Evolutionary conservation across 2,888 invertebrate species (phyloP).

Genomic region (Dusona sp.): DNA sequence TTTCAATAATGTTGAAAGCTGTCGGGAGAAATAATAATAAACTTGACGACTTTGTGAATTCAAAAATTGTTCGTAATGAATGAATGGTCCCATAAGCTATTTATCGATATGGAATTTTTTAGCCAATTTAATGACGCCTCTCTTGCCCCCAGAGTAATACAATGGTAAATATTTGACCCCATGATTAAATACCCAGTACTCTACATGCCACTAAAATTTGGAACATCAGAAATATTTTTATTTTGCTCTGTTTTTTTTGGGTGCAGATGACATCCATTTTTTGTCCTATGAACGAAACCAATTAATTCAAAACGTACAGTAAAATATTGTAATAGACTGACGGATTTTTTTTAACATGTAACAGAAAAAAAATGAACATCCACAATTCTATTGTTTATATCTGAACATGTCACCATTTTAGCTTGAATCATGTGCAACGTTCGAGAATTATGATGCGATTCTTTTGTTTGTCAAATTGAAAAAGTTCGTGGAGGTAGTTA

Average conservation of each 20-base stretch:
- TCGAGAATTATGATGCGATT: not conserved
- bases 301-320: not conserved
- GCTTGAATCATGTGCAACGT: not conserved
- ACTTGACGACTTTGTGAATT: not conserved
- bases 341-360: not conserved
- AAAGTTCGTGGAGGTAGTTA: too few relatives aligned
- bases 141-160: not conserved
- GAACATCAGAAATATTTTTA: not conserved
- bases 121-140: slow-evolving; percentile 2
- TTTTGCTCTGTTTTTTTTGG: not conserved
- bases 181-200: not conserved
- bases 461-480: not conserved
- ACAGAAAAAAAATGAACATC: not conserved
- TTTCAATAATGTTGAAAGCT: too few relatives aligned
- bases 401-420: not conserved
- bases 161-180: not conserved
- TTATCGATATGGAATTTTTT: not conserved
- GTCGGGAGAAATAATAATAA: too few relatives aligned
- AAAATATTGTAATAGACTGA: not conserved
- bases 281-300: not conserved
- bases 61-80: too few relatives aligned
- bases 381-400: not conserved
- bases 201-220: not conserved
- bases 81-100: too few relatives aligned
- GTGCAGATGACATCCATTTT: not conserved